Evolutionary conservation across 2,888 invertebrate species (phyloP), one percentile per base, ranked within the genome.

Genomic region (Drosophila anomalipes): DNA sequence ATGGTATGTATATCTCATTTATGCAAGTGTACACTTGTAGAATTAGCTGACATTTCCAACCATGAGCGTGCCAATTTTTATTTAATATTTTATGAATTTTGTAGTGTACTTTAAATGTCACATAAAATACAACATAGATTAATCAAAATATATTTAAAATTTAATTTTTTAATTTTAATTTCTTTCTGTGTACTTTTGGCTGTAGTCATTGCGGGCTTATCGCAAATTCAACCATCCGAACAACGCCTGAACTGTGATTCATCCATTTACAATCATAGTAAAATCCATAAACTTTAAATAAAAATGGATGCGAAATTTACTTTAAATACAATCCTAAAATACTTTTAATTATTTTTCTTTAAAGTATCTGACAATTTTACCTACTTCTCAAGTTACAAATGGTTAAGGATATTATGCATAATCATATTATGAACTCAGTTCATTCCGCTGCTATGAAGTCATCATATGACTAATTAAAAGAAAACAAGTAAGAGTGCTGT

Each of bases 181-280:
- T 57, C 10, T 26, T 51, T 28, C 49, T 12, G 51, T 71, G 65
- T 30, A 57, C 12, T 53, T 53, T 54, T 41, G 39, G 52, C 30
- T 54, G 49, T 33, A 30, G 6, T 37, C 12, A 22, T 58, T 37
- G 56, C 33, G 4, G 3, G 12, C 53, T 77, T 77, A 77, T 77
- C 77, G 22, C 67, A 44, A 60, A 53, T 16, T 66, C 28, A 49
- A 39, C 61, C 79, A 72, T 60, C 57, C 67, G 60, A 19, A 12
- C 60, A 41, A 19, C 22, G 67, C 14, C 52, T 68, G 44, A 68
- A 61, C 64, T 77, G 57, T 60, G 66, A 37, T 47, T 26, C 14
- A 19, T 19, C 19, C 5, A 37, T 37, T 37, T 16, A 37, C 37
- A 37, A 2, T 37, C 35, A 4, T 35, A 5, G 37, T 16, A 6